Evolutionary conservation across 2,888 invertebrate genomes (phyloP).

Genomic region (Parnassius smintheus): DNA sequence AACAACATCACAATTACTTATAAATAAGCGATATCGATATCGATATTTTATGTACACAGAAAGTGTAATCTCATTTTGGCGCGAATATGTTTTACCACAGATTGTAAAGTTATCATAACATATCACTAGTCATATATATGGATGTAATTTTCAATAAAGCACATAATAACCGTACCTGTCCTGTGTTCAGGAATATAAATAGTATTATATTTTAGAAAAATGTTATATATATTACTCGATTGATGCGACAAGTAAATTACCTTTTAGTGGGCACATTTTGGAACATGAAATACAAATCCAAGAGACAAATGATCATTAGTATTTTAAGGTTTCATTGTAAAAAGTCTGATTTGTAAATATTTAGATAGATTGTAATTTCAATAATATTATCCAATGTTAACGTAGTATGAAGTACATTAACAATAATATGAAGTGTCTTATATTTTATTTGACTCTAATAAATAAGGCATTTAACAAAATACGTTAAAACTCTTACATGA

Average conservation of each 20-base stretch:
- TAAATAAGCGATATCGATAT: constrained; percentile 26
- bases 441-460: not conserved
- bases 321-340: constrained; percentile 46
- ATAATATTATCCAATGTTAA: constrained; percentile 51
- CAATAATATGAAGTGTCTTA: constrained; percentile 32
- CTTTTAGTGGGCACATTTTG: constrained; percentile 20
- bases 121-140: constrained; percentile 77
- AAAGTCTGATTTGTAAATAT: constrained; percentile 73
- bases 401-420: constrained; percentile 38
- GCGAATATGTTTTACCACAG: constrained; percentile 58
- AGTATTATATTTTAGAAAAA: constrained; percentile 32
- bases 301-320: constrained; percentile 27
- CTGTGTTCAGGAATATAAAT: constrained; percentile 68
- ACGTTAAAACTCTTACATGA: too few relatives aligned
- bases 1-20: constrained; percentile 35
- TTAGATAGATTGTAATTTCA: constrained; percentile 41
- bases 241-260: constrained; percentile 12
- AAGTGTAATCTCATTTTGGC: constrained; percentile 38
- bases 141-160: constrained; percentile 54
- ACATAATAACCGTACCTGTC: constrained; percentile 73
- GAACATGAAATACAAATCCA: constrained; percentile 25
- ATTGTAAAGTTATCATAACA: constrained; percentile 75
- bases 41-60: constrained; percentile 23
- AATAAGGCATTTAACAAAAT: not conserved
- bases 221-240: constrained; percentile 22